Evolutionary conservation across 2,113 vertebrate species (phyloP).

Genomic region (Chionis minor): DNA sequence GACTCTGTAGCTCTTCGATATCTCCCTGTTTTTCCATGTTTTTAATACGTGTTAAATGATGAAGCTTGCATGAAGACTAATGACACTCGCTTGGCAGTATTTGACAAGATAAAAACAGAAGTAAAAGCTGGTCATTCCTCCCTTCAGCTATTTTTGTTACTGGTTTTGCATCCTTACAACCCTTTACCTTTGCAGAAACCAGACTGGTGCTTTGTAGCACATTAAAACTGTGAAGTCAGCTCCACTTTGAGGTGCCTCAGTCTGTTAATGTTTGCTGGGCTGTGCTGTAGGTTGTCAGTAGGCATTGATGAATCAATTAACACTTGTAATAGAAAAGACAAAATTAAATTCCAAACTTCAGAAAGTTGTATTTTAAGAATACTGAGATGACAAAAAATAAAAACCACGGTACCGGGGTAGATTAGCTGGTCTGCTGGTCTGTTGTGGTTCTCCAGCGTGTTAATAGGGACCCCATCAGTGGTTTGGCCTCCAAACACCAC

Average conservation of each 20-base stretch:
- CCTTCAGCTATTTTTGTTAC: not conserved
- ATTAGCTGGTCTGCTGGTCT: not conserved
- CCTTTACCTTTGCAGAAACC: not conserved
- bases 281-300: not conserved
- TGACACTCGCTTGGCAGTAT: not conserved
- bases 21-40: not conserved
- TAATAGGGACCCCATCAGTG: not conserved
- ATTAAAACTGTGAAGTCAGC: not conserved
- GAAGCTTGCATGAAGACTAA: not conserved
- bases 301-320: not conserved
- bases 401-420: fast-evolving
- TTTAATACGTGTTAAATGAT: not conserved
- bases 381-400: not conserved
- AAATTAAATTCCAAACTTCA: not conserved
- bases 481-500: not conserved
- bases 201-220: not conserved
- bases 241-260: not conserved
- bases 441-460: not conserved
- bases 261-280: not conserved
- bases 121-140: not conserved
- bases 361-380: not conserved
- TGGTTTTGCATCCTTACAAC: not conserved
- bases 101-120: not conserved
- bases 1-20: not conserved
- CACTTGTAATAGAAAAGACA: not conserved